Evolutionary conservation across 2,113 vertebrate genomes (phyloP).

Genomic region (Columbina picui): DNA sequence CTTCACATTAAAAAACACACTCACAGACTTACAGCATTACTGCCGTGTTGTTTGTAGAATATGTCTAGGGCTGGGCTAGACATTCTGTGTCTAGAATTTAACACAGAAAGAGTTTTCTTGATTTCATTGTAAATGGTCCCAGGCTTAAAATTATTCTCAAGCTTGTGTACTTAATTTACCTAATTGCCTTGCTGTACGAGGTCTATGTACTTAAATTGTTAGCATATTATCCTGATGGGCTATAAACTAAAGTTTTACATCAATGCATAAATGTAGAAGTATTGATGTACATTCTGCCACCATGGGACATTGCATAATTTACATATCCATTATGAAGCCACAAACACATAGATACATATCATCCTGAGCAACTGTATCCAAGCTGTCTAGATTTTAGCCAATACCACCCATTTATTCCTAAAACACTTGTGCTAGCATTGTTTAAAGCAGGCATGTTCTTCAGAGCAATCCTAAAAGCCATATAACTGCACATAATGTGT

Average conservation of each 20-base stretch:
- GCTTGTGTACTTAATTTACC: conserved; percentile 37
- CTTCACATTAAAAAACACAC: background rate
- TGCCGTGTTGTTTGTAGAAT: background rate
- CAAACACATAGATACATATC: conserved; percentile 18
- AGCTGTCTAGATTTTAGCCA: background rate
- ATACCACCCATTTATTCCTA: background rate
- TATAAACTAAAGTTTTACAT: conserved; percentile 15
- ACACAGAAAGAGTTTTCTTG: background rate
- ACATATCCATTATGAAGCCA: conserved; percentile 14
- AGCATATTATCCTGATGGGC: background rate
- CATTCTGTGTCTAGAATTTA: conserved; percentile 6
- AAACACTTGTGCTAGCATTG: background rate
- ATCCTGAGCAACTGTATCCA: background rate
- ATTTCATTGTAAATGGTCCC: conserved; percentile 1
- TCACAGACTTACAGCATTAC: background rate
- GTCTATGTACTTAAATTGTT: conserved; percentile 2
- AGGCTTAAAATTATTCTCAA: conserved; percentile 25
- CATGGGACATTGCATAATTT: background rate
- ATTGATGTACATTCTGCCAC: conserved; percentile 20
- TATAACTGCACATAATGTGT: background rate
- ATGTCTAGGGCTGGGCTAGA: background rate
- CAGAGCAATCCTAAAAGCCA: background rate
- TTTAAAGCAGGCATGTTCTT: background rate
- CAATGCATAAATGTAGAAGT: conserved; percentile 3
- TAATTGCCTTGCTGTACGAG: conserved; percentile 21